A percentile compares a stretch with the other conserved stretches of the same genome.
These are phyloP conservation scores for Phyllopteryx taeniolatus DNA, from an alignment of 2,113 vertebrate genomes.

Conservation along the genomic window DNA sequence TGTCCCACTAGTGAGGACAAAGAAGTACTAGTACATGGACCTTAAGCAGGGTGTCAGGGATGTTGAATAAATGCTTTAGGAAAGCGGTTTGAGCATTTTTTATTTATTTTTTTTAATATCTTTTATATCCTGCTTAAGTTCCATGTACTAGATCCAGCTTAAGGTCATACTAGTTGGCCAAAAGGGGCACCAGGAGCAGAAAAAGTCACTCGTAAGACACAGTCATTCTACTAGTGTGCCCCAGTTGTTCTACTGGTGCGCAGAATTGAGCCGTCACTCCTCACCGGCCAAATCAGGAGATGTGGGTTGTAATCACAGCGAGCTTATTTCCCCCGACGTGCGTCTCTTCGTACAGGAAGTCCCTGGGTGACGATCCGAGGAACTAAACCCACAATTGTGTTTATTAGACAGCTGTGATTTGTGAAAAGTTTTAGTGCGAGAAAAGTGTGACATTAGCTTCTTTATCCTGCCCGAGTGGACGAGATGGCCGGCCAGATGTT, in stretches of 20 bases:
- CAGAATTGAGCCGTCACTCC: conserved; percentile 45
- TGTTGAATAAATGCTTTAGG: too few relatives aligned
- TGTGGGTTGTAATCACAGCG: conserved; percentile 52
- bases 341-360: conserved; percentile 39
- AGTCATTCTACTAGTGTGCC: not conserved
- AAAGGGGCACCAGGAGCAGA: not conserved
- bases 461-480: conserved; percentile 9
- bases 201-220: not conserved
- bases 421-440: conserved; percentile 1
- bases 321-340: conserved; percentile 64
- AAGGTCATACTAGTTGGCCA: too few relatives aligned
- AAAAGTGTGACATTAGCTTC: conserved; percentile 24
- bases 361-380: conserved; percentile 35
- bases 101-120: too few relatives aligned
- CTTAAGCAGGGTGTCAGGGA: not conserved
- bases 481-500: conserved; percentile 66
- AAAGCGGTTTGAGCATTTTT: too few relatives aligned
- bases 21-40: not conserved
- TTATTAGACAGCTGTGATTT: conserved; percentile 13
- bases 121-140: not conserved
- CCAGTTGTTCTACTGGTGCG: conserved; percentile 37
- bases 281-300: conserved; percentile 49
- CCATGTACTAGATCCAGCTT: not conserved
- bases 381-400: conserved; percentile 36
- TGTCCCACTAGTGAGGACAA: not conserved